phyloP scores from a whole-genome alignment of 2,113 vertebrate species.

The Falcunculus frontatus region DNA sequence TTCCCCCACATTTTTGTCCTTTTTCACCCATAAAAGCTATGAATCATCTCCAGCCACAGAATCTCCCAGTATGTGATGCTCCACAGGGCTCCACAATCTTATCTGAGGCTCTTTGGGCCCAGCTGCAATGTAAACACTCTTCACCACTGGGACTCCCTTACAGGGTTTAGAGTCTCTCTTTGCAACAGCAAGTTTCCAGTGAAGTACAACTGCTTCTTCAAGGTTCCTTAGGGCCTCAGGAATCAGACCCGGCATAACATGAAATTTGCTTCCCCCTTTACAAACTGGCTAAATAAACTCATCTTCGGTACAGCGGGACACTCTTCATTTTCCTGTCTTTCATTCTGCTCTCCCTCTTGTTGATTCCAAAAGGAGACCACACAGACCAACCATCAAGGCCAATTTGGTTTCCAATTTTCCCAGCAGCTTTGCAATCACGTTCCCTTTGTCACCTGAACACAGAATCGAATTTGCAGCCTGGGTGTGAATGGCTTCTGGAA shows the following conservation, averaged over 20 bases:
- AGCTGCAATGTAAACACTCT: neutral
- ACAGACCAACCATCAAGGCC: neutral
- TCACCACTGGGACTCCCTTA: neutral
- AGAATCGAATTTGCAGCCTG: neutral
- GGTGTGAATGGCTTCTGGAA: slow-evolving; percentile 19
- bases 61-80: neutral
- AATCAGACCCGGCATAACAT: neutral
- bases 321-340: neutral
- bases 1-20: neutral
- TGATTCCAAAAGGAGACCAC: slow-evolving; percentile 12
- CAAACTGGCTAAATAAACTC: slow-evolving; percentile 4
- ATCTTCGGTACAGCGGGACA: neutral
- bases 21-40: neutral
- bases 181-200: neutral
- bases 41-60: neutral
- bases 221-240: neutral
- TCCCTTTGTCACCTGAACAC: slow-evolving; percentile 14
- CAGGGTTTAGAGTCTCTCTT: neutral
- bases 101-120: neutral
- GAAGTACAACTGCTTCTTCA: neutral
- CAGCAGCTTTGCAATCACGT: neutral
- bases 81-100: neutral
- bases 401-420: slow-evolving; percentile 39
- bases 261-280: slow-evolving; percentile 9
- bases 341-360: neutral